Evolutionary conservation across 2,888 invertebrate genomes (phyloP).

Genomic region (Galerucella pusilla): DNA sequence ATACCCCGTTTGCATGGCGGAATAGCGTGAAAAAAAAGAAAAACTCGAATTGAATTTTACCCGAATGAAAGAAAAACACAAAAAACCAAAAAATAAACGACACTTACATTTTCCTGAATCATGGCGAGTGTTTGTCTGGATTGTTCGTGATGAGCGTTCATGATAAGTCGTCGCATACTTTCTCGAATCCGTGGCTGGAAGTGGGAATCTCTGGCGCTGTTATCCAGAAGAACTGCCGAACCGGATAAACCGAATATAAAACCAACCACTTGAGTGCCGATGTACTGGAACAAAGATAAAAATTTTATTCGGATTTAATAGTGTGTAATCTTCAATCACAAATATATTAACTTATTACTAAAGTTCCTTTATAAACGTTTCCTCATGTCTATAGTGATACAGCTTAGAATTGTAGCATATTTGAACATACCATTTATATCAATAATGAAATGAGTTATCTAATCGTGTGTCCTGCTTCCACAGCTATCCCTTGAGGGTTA

Average conservation of each 20-base stretch:
- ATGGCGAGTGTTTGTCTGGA: slow-evolving; percentile 77
- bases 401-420: neutral
- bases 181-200: slow-evolving; percentile 81
- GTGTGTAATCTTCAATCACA: neutral
- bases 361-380: neutral
- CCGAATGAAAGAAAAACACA: slow-evolving; percentile 16
- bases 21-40: neutral
- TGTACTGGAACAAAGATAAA: slow-evolving; percentile 70
- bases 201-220: slow-evolving; percentile 83
- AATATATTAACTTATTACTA: neutral
- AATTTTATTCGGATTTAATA: slow-evolving; percentile 19
- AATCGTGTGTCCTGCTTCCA: neutral
- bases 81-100: slow-evolving; percentile 30
- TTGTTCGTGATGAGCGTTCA: slow-evolving; percentile 79
- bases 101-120: slow-evolving; percentile 86
- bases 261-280: slow-evolving; percentile 76
- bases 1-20: neutral
- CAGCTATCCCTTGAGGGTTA: neutral
- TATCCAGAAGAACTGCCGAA: slow-evolving; percentile 80
- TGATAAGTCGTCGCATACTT: slow-evolving; percentile 78
- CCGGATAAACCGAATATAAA: slow-evolving; percentile 81
- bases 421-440: neutral
- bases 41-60: slow-evolving; percentile 26
- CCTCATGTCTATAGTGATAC: neutral
- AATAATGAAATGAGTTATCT: neutral